Base-by-base conservation (phyloP, 2,113 vertebrate genomes). In the Hemiprocne comata region DNA sequence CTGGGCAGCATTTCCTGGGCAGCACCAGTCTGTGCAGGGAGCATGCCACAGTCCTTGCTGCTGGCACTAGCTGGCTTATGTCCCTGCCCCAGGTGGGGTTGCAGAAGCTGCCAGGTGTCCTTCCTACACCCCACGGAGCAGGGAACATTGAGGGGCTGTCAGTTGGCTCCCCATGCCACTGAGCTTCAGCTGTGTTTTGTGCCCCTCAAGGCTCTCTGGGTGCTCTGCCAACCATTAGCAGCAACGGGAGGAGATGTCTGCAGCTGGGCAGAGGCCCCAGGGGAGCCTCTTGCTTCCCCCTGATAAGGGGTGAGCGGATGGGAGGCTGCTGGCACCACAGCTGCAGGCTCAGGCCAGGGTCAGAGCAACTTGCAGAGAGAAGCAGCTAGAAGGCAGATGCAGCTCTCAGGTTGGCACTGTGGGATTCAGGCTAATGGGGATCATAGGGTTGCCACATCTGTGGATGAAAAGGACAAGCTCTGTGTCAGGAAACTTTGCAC, bases 251-350 rank as follows among this genome's bases (percentile, higher is more conserved):
- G 19, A 83, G 62, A 25, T 1, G 11, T 2, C 64, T 34, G 0
- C 18, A 44, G 51, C 80, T 72, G 7, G 1, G 36, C 50, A 53
- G 87, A 61, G 53, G 19, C 33, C 33, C 42, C 5, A 0, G 42
- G 31, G 13, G 26, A 74, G 11, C 19, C 51, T 76, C n/a, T 51
- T 74, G 40, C 40, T 84, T 84, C 73, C 51, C n/a, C 20, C 26
- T n/a, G 54, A 9, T 29, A 50, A 58, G 36, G 61, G 24, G 12
- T 9, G 10, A 85, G 62, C 0, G 0, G 51, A 23, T 1, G 0
- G 31, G 17, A 55, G 33, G 55, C 61, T 90, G 71, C 33, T 4
- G 5, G 34, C 34, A 76, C 50, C 15, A 25, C 12, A 5, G 33
- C 38, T 60, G 16, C 40, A 48, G 1, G 4, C 50, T 54, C 42